These are phyloP conservation scores for Antrozous pallidus DNA, from an alignment of 2,797 vertebrate species.

Conservation along the genomic window DNA sequence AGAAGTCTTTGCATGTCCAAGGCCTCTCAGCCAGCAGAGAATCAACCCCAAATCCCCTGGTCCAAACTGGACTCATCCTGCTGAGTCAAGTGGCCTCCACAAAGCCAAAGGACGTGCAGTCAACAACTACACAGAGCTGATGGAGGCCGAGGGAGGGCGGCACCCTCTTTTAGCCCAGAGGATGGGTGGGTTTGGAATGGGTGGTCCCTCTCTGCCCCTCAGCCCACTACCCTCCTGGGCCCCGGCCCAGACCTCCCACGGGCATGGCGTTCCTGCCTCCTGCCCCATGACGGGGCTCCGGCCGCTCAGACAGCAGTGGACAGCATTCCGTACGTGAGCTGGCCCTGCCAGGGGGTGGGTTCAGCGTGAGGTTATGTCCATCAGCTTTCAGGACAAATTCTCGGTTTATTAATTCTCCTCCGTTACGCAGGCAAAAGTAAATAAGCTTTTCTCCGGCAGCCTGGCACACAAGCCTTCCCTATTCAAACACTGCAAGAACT, in stretches of 20 bases:
- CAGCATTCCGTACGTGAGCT: not conserved
- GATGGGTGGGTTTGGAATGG: not conserved
- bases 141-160: no score
- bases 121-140: not conserved
- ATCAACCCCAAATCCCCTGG: not conserved
- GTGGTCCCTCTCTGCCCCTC: not conserved
- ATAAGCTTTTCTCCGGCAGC: conserved; percentile 46
- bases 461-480: not conserved
- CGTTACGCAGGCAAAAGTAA: conserved; percentile 43
- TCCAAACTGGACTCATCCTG: not conserved
- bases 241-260: not conserved
- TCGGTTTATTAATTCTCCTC: conserved; percentile 57
- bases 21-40: not conserved
- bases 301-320: not conserved
- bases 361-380: conserved; percentile 52
- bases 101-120: not conserved
- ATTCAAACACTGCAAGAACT: not conserved
- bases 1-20: not conserved
- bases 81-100: not conserved
- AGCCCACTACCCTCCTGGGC: not conserved
- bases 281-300: not conserved
- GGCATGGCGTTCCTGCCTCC: not conserved
- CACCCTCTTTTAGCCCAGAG: not conserved
- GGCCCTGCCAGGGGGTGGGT: conserved; percentile 36
- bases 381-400: conserved; percentile 51